A percentile compares a stretch with the other conserved stretches of the same genome.
phyloP scores from a whole-genome alignment of 2,888 invertebrate species.

The Brachylomia viminalis region DNA sequence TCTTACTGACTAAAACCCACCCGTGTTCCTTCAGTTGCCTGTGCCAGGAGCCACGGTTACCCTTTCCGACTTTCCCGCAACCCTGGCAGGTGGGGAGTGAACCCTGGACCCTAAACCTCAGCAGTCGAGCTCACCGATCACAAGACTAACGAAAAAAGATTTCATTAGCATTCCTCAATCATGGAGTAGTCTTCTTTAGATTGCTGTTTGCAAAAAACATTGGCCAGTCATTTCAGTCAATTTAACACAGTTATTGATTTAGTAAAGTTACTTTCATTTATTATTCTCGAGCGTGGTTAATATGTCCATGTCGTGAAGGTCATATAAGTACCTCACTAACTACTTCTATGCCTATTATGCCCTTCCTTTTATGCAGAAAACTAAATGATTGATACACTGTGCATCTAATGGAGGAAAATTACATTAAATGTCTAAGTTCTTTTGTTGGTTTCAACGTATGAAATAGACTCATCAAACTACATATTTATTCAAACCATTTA shows the following conservation, averaged over 20 bases:
- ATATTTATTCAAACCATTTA: no score
- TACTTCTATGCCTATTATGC: neutral
- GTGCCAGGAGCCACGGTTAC: no score
- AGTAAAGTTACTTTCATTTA: conserved; percentile 11
- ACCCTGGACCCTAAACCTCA: neutral
- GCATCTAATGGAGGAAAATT: neutral
- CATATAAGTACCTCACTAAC: neutral
- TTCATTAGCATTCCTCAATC: neutral
- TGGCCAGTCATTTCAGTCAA: neutral
- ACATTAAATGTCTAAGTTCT: neutral
- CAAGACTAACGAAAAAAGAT: neutral
- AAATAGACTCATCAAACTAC: neutral
- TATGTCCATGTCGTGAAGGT: neutral
- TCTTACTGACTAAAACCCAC: no score
- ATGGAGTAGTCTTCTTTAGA: neutral
- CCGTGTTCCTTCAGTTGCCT: no score
- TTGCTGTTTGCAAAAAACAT: neutral
- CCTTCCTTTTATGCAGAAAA: neutral
- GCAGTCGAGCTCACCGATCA: neutral
- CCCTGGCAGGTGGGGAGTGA: no score
- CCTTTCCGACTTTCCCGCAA: no score
- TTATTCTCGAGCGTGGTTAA: conserved; percentile 19
- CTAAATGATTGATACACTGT: neutral
- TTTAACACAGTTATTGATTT: conserved; percentile 31
- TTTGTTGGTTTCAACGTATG: neutral